phyloP scores from a whole-genome alignment of 92 coral and sea anemone genomes.

The Phenganax subtilis region DNA sequence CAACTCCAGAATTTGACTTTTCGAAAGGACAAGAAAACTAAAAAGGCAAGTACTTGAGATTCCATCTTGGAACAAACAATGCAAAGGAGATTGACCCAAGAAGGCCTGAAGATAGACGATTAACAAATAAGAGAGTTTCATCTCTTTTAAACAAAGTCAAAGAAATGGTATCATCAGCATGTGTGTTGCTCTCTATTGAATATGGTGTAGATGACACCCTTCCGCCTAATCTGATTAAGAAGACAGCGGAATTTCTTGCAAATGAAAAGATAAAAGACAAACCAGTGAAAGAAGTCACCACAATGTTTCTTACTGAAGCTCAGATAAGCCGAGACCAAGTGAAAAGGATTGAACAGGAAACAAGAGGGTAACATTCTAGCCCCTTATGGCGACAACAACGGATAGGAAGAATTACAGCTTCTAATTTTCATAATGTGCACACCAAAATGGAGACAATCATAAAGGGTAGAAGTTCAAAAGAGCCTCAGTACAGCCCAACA shows the following conservation, averaged over 20 bases:
- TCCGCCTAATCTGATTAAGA: conserved; percentile 45
- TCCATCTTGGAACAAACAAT: conserved; percentile 27
- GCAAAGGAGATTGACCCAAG: conserved; percentile 59
- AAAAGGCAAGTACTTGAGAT: conserved; percentile 44
- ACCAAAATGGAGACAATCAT: no score
- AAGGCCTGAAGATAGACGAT: conserved; percentile 49
- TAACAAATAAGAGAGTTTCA: conserved; percentile 58
- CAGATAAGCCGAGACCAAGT: no score
- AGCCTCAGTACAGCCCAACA: no score
- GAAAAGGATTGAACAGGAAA: no score
- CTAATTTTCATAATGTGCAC: no score
- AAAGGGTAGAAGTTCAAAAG: no score
- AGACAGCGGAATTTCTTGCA: conserved; percentile 50
- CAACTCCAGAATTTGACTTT: conserved; percentile 49
- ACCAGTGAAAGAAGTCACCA: no score
- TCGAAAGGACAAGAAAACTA: conserved; percentile 55
- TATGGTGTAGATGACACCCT: conserved; percentile 52
- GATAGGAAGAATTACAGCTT: no score
- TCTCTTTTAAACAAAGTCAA: conserved; percentile 32
- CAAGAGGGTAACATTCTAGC: no score
- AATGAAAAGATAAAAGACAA: conserved; percentile 44
- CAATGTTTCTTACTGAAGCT: no score
- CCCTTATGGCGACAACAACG: no score
- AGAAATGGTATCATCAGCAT: conserved; percentile 42
- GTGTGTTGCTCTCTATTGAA: conserved; percentile 52